These are phyloP conservation scores for Drosophila sturtevanti DNA, from an alignment of 1,140 invertebrate genomes.

Conservation along the genomic window DNA sequence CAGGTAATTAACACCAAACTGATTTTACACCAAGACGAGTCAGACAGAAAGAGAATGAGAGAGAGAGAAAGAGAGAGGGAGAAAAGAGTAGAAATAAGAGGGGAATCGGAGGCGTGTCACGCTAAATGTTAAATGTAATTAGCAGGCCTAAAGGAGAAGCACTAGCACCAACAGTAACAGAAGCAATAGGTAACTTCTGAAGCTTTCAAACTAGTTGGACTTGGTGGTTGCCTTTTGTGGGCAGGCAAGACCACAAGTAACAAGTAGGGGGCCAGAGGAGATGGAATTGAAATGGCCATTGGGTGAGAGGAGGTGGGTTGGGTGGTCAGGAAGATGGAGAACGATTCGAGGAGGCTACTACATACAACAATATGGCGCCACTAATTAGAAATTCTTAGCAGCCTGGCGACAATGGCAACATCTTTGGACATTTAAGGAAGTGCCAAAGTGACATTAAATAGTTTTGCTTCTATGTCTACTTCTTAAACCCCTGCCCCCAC, in stretches of 20 bases:
- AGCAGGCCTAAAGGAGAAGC: slow-evolving; percentile 40
- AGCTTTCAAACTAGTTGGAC: slow-evolving; percentile 56
- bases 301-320: no score
- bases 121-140: slow-evolving; percentile 77
- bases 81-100: not conserved
- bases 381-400: slow-evolving; percentile 79
- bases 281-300: no score
- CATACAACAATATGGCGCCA: slow-evolving; percentile 74
- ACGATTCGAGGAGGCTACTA: slow-evolving; percentile 49
- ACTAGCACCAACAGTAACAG: not conserved
- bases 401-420: slow-evolving; percentile 44
- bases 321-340: slow-evolving; percentile 27
- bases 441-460: slow-evolving; percentile 81
- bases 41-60: not conserved
- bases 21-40: slow-evolving; percentile 42
- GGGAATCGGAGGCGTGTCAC: slow-evolving; percentile 50
- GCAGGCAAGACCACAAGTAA: slow-evolving; percentile 14
- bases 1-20: slow-evolving; percentile 72
- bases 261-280: slow-evolving; percentile 15
- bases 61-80: not conserved
- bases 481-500: slow-evolving; percentile 12
- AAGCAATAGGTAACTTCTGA: slow-evolving; percentile 50
- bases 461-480: slow-evolving; percentile 61
- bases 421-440: slow-evolving; percentile 73
- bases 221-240: slow-evolving; percentile 11